A percentile compares a stretch with the other conserved stretches of the same genome.
Evolutionary conservation across 92 coral and sea anemone genomes (phyloP).

Genomic region (Palythoa caribaeorum): DNA sequence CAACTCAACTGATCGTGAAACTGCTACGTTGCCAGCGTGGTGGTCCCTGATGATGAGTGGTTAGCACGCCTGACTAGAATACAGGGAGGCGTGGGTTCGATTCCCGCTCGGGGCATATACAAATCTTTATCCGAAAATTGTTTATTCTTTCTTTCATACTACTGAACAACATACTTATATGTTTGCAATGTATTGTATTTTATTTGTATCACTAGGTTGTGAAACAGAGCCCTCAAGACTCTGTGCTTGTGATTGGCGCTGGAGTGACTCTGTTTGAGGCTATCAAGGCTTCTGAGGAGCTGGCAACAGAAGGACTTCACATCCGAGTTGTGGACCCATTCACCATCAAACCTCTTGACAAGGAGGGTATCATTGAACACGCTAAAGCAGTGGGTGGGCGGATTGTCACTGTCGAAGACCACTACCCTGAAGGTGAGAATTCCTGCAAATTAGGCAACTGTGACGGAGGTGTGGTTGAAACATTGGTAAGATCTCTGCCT

Average conservation of each 20-base stretch:
- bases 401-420: slow-evolving; percentile 94
- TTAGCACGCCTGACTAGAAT: too few species aligned
- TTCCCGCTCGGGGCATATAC: too few species aligned
- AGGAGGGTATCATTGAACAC: slow-evolving; percentile 75
- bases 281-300: slow-evolving; percentile 84
- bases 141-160: too few species aligned
- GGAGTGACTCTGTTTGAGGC: slow-evolving; percentile 93
- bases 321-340: slow-evolving; percentile 90
- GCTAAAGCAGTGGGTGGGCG: slow-evolving; percentile 86
- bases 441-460: too few species aligned
- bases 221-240: slow-evolving; percentile 70
- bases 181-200: not conserved
- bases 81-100: too few species aligned
- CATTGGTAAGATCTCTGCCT: too few species aligned
- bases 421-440: slow-evolving; percentile 84
- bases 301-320: slow-evolving; percentile 63
- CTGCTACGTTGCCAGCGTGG: too few species aligned
- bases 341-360: slow-evolving; percentile 93
- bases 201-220: slow-evolving; percentile 69
- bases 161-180: too few species aligned
- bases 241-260: slow-evolving; percentile 84
- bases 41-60: too few species aligned
- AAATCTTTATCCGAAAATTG: too few species aligned
- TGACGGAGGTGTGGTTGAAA: too few species aligned
- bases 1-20: too few species aligned